Percentiles rank a stretch among this genome's conserved stretches.
phyloP scores from a whole-genome alignment of 2,888 invertebrate species.

The Tenthredo scrophulariae region DNA sequence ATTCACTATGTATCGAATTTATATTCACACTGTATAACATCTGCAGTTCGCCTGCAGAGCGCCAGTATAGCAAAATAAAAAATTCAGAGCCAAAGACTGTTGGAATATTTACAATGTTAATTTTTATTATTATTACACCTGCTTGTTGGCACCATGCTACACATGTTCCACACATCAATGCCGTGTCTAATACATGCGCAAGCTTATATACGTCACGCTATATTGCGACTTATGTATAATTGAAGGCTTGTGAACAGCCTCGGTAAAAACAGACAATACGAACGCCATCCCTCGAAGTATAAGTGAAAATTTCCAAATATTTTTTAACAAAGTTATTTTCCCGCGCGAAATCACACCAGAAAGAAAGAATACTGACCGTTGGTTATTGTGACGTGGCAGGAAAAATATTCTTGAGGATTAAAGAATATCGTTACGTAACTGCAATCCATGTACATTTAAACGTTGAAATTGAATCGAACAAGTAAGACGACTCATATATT shows the following conservation, averaged over 20 bases:
- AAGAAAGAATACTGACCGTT: background rate
- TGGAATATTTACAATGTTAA: background rate
- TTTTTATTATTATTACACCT: background rate
- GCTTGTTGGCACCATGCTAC: background rate
- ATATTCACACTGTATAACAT: conserved; percentile 26
- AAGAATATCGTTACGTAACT: background rate
- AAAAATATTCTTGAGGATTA: background rate
- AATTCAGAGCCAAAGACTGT: conserved; percentile 4
- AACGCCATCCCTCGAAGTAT: background rate
- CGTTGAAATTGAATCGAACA: conserved; percentile 5
- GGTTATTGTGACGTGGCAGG: background rate
- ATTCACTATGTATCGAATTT: background rate
- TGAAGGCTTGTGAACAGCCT: too few relatives aligned
- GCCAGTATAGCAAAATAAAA: background rate
- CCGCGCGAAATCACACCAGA: background rate
- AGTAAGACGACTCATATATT: background rate
- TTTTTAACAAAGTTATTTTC: background rate
- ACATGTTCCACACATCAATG: background rate
- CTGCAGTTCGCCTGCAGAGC: conserved; percentile 12
- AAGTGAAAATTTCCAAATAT: background rate
- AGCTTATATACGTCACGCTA: background rate
- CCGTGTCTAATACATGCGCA: background rate
- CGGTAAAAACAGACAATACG: background rate
- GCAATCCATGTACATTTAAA: background rate
- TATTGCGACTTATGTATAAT: too few relatives aligned